A percentile compares a stretch with the other conserved stretches of the same genome.
Conservation (phyloP, 2,113 vertebrate genomes). For the Indicator indicator region DNA sequence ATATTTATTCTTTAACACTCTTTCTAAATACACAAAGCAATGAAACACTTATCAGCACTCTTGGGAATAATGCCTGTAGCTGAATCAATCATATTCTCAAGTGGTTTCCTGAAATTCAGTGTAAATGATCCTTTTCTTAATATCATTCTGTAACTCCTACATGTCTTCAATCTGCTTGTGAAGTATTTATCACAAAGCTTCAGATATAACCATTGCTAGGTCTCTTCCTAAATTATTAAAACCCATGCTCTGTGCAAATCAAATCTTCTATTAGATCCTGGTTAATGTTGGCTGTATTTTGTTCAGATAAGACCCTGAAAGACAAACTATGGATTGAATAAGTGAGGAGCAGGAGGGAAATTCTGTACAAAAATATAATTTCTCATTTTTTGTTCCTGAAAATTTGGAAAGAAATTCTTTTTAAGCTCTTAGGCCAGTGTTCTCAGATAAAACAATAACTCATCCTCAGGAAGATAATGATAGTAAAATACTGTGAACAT, state of each 20-base stretch:
- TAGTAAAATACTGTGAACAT: neutral
- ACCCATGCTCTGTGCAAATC: neutral
- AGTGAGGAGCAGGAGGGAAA: neutral
- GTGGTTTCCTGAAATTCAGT: constrained; percentile 4
- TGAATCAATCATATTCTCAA: constrained; percentile 27
- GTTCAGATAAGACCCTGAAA: neutral
- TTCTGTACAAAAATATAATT: neutral
- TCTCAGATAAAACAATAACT: neutral
- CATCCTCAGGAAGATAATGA: neutral
- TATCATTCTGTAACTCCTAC: neutral
- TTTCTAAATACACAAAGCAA: constrained; percentile 12
- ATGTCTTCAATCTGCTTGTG: neutral
- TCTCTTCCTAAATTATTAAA: neutral
- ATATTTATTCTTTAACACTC: neutral
- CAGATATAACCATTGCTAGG: neutral
- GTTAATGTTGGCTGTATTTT: neutral
- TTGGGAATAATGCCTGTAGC: neutral
- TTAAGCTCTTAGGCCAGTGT: neutral
- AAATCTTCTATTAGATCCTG: neutral
- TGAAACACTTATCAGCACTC: neutral
- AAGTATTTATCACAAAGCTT: constrained; percentile 30
- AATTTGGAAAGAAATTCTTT: neutral
- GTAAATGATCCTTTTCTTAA: neutral
- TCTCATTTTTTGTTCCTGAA: neutral
- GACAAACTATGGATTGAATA: neutral